Evolutionary conservation across 2,113 vertebrate species (phyloP).

Genomic region (Numida meleagris): DNA sequence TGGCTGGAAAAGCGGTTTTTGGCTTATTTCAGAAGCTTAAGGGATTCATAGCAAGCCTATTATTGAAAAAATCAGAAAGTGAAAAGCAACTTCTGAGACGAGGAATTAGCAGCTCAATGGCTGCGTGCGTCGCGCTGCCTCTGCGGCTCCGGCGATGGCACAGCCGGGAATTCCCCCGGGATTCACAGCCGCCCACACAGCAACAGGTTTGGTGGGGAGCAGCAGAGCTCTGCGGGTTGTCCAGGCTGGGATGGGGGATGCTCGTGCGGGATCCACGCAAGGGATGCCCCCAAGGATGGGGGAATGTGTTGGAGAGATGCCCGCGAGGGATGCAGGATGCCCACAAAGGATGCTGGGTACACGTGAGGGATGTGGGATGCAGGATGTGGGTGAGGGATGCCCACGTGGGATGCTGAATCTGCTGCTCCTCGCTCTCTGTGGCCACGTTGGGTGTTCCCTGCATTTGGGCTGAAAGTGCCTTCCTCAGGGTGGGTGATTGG

Average conservation of each 20-base stretch:
- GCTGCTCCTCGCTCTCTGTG: too few species aligned
- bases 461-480: too few species aligned
- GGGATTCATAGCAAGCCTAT: constrained; percentile 77
- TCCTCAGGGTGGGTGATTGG: too few species aligned
- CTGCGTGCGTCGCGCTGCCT: background rate
- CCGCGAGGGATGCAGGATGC: too few species aligned
- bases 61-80: constrained; percentile 82
- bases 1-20: constrained; percentile 76
- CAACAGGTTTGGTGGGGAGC: constrained; percentile 59
- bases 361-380: too few species aligned
- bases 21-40: constrained; percentile 81
- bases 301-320: background rate
- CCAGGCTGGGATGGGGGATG: background rate
- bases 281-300: background rate
- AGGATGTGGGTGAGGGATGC: too few species aligned
- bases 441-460: too few species aligned
- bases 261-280: too few species aligned
- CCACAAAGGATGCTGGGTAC: too few species aligned
- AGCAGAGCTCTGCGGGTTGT: background rate
- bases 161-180: constrained; percentile 61
- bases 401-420: too few species aligned
- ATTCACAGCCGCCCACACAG: constrained; percentile 27
- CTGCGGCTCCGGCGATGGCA: background rate
- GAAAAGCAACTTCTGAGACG: constrained; percentile 78
- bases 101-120: constrained; percentile 75